A percentile compares a stretch with the other conserved stretches of the same genome.
Conservation (phyloP, 2,113 vertebrate genomes). For the Labeo rohita region DNA sequence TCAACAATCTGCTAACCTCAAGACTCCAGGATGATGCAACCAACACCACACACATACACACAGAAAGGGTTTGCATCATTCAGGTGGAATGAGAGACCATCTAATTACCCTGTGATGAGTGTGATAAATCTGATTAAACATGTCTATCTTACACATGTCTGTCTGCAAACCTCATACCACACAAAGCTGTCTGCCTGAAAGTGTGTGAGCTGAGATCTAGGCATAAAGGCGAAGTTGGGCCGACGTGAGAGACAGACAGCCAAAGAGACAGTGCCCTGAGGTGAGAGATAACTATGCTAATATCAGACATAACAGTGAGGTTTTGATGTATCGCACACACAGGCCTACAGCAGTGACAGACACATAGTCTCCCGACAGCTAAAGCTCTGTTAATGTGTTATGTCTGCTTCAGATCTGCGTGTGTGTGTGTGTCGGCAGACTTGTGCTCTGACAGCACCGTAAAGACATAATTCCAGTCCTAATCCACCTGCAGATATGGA, state of each 20-base stretch:
- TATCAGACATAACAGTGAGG: conserved; percentile 76
- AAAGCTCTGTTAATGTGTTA: conserved; percentile 67
- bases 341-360: conserved; percentile 27
- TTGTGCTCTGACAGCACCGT: conserved; percentile 65
- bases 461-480: conserved; percentile 69
- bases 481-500: conserved; percentile 63
- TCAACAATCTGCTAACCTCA: conserved; percentile 3
- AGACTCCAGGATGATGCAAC: conserved; percentile 65
- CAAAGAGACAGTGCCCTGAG: conserved; percentile 65
- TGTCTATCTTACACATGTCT: conserved; percentile 49
- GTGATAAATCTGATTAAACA: conserved; percentile 69
- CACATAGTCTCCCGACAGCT: conserved; percentile 51
- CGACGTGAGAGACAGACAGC: conserved; percentile 8
- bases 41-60: conserved; percentile 45
- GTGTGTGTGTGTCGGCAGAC: conserved; percentile 54
- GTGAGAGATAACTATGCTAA: conserved; percentile 68
- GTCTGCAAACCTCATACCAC: conserved; percentile 32
- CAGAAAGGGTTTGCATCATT: conserved; percentile 72
- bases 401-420: conserved; percentile 62
- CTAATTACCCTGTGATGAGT: conserved; percentile 71
- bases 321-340: conserved; percentile 58
- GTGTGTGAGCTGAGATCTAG: conserved; percentile 18
- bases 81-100: conserved; percentile 65
- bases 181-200: conserved; percentile 25
- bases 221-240: neutral